Conservation (phyloP, 2,888 invertebrate species). For the Orthosia gothica region DNA sequence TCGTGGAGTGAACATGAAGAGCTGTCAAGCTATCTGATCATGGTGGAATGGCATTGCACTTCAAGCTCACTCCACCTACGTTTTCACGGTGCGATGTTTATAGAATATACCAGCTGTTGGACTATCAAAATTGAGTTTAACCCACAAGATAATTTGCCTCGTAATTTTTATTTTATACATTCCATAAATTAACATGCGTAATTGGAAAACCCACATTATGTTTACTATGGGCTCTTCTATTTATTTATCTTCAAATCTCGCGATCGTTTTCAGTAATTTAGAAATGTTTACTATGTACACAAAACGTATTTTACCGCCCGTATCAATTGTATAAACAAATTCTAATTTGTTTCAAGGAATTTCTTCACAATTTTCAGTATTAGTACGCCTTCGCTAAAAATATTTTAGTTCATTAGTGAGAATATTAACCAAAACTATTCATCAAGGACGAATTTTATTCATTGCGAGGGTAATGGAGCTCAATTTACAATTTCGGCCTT, state of each 20-base stretch:
- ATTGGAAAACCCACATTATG: conserved; percentile 35
- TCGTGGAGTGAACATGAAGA: no score
- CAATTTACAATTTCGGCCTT: conserved; percentile 23
- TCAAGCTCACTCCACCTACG: no score
- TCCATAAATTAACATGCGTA: conserved; percentile 28
- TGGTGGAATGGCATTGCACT: no score
- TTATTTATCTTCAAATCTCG: conserved; percentile 33
- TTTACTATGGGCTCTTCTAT: conserved; percentile 35
- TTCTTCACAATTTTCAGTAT: conserved; percentile 39
- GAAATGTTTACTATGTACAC: conserved; percentile 45
- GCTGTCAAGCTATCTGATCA: no score
- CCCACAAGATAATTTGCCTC: conserved; percentile 5
- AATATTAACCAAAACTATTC: conserved; percentile 56
- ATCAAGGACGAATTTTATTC: conserved; percentile 37
- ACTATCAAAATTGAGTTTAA: background rate
- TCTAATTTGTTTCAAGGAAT: conserved; percentile 36
- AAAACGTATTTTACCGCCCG: conserved; percentile 25
- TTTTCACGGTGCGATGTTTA: no score
- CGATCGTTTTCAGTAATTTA: conserved; percentile 34
- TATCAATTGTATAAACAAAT: conserved; percentile 50
- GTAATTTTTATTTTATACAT: conserved; percentile 2
- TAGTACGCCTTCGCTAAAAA: conserved; percentile 17
- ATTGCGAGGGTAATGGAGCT: conserved; percentile 31
- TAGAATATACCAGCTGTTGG: no score
- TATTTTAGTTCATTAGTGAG: conserved; percentile 56